Evolutionary conservation across 1,140 invertebrate genomes (phyloP).

Genomic region (Tyrophagus putrescentiae): DNA sequence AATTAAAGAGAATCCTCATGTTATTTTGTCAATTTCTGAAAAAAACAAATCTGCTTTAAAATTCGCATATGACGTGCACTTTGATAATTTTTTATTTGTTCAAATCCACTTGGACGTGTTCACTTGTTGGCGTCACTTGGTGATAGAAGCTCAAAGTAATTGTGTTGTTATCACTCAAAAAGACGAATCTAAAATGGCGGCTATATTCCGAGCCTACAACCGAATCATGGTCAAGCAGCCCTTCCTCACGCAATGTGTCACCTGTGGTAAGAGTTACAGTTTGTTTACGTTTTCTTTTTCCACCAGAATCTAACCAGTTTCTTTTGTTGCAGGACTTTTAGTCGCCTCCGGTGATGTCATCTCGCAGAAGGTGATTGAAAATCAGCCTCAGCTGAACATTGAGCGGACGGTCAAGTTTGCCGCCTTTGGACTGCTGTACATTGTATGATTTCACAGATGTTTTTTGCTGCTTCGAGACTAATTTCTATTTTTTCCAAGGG

Average conservation of each 20-base stretch:
- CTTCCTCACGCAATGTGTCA: conserved; percentile 2
- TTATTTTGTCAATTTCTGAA: no score
- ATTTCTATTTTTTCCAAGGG: conserved; percentile 1
- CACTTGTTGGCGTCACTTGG: no score
- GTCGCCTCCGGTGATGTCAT: conserved; percentile 16
- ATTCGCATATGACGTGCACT: no score
- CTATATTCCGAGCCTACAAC: conserved; percentile 7
- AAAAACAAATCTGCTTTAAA: no score
- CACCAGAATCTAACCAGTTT: no score
- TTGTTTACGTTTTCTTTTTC: neutral
- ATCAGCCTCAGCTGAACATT: neutral
- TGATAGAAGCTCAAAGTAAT: no score
- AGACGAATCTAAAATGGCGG: no score
- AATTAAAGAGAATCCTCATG: no score
- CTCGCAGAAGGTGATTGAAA: conserved; percentile 10
- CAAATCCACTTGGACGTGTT: no score
- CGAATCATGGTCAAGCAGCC: conserved; percentile 6
- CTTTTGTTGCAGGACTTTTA: neutral
- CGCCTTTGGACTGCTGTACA: conserved; percentile 4
- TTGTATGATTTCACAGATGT: neutral
- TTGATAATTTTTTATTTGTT: no score
- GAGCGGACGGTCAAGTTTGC: conserved; percentile 14
- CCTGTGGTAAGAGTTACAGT: neutral
- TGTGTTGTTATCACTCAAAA: no score
- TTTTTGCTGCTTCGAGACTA: neutral